Conservation (phyloP, 2,113 vertebrate genomes). For the Gadus macrocephalus region DNA sequence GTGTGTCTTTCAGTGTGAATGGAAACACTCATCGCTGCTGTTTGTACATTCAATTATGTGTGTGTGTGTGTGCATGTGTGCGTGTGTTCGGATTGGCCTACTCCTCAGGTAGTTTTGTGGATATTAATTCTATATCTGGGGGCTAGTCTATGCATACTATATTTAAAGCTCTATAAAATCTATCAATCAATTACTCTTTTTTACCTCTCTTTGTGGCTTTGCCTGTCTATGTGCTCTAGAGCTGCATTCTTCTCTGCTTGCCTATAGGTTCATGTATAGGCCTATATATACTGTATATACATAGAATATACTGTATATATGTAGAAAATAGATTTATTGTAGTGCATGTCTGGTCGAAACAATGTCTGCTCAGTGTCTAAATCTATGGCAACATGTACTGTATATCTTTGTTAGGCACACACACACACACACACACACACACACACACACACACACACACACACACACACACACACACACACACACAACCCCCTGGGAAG, state of each 20-base stretch:
- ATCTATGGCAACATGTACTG: too few species aligned
- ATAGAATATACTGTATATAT: too few species aligned
- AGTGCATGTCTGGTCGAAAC: background rate
- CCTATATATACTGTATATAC: background rate
- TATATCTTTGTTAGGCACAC: background rate
- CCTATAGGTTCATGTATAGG: background rate
- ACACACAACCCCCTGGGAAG: conserved; percentile 25
- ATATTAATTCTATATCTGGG: too few species aligned
- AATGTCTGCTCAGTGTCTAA: too few species aligned
- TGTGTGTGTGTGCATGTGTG: conserved; percentile 2
- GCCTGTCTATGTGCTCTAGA: conserved; percentile 1
- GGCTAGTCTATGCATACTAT: background rate
- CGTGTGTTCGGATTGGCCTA: background rate
- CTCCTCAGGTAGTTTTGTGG: conserved; percentile 2
- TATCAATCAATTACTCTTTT: too few species aligned
- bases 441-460: conserved; percentile 8
- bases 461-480: conserved; percentile 21
- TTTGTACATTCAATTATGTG: too few species aligned
- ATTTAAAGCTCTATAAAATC: background rate
- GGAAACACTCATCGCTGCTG: too few species aligned
- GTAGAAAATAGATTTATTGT: too few species aligned
- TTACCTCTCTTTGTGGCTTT: background rate
- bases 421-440: conserved; percentile 15
- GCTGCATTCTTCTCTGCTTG: conserved; percentile 1
- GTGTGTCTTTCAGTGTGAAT: too few species aligned